Conservation (phyloP, 2,113 vertebrate species). For the Oreocharis arfaki region DNA sequence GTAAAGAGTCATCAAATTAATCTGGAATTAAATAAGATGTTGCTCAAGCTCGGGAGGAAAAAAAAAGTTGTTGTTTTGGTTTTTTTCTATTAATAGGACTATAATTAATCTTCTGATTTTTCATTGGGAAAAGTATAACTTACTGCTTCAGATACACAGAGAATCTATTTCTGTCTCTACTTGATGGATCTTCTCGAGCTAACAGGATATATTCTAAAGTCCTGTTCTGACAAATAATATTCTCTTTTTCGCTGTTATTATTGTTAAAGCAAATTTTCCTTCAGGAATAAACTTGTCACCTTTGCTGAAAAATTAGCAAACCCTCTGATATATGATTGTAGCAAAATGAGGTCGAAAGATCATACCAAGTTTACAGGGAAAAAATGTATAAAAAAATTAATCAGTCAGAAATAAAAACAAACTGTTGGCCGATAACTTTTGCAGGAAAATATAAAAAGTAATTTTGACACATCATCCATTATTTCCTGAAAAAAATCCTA, state of each 20-base stretch:
- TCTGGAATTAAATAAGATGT: neutral
- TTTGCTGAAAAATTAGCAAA: neutral
- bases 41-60: neutral
- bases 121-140: neutral
- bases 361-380: neutral
- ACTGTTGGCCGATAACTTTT: neutral
- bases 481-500: neutral
- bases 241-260: neutral
- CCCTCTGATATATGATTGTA: neutral
- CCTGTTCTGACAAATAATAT: neutral
- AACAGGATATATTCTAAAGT: neutral
- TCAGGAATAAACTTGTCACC: neutral
- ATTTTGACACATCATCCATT: neutral
- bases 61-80: fast-evolving
- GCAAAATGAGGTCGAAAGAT: neutral
- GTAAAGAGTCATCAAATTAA: neutral
- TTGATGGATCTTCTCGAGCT: neutral
- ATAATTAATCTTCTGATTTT: neutral
- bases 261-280: neutral
- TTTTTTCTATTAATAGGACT: neutral
- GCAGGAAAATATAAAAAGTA: neutral
- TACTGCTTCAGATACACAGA: neutral
- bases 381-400: neutral
- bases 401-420: neutral
- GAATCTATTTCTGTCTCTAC: neutral